Conservation (phyloP, 2,888 invertebrate genomes). For the Drosophila meridiana region DNA sequence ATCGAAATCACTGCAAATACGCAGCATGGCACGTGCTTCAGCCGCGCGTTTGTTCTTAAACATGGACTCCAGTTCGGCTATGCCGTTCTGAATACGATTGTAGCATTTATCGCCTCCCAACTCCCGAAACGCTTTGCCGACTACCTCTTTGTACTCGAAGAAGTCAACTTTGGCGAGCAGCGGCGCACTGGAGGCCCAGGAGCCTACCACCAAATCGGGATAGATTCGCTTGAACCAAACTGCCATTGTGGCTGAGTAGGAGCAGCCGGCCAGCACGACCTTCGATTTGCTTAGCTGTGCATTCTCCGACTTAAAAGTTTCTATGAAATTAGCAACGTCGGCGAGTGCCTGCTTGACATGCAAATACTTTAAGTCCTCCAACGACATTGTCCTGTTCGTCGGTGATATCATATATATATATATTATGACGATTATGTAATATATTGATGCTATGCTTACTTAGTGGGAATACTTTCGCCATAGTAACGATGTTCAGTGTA, state of each 20-base stretch:
- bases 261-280: constrained; percentile 87
- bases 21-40: constrained; percentile 78
- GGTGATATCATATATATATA: neutral
- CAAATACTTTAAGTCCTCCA: constrained; percentile 87
- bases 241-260: constrained; percentile 89
- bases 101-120: constrained; percentile 83
- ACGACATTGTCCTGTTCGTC: constrained; percentile 85
- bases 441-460: constrained; percentile 85
- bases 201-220: constrained; percentile 87
- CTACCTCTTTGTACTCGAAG: constrained; percentile 84
- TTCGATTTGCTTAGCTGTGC: constrained; percentile 83
- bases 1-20: constrained; percentile 82
- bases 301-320: constrained; percentile 83
- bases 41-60: constrained; percentile 69
- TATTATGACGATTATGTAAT: too few relatives aligned
- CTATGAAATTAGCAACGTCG: constrained; percentile 88
- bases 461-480: constrained; percentile 89
- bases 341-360: constrained; percentile 89
- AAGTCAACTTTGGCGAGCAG: constrained; percentile 88
- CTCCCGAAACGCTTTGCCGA: constrained; percentile 73
- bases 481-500: constrained; percentile 94
- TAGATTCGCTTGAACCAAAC: constrained; percentile 89
- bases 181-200: constrained; percentile 89
- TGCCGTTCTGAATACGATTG: constrained; percentile 80
- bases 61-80: constrained; percentile 79